A percentile compares a stretch with the other conserved stretches of the same genome.
Evolutionary conservation across 2,888 invertebrate species (phyloP).

Genomic region (Mythimna impura): DNA sequence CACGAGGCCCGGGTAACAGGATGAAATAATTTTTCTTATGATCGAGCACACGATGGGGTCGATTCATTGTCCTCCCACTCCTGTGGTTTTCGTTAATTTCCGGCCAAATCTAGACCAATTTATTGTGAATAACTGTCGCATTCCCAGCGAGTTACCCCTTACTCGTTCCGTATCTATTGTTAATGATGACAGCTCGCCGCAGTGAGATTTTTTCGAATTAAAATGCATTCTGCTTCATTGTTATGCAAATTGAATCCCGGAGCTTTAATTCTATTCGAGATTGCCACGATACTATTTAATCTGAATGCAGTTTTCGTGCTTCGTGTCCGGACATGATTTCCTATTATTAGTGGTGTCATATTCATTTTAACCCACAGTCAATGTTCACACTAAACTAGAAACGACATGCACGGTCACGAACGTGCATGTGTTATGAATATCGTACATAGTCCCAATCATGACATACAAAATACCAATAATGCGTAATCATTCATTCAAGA

Average conservation of each 20-base stretch:
- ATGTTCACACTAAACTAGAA: constrained; percentile 46
- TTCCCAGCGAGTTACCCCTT: constrained; percentile 70
- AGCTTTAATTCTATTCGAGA: constrained; percentile 64
- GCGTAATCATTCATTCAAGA: constrained; percentile 24
- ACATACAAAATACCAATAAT: constrained; percentile 24
- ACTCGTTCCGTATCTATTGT: constrained; percentile 74
- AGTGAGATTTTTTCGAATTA: constrained; percentile 74
- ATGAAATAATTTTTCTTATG: constrained; percentile 81
- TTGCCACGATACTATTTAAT: constrained; percentile 55
- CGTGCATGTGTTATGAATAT: constrained; percentile 32
- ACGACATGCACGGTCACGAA: constrained; percentile 70
- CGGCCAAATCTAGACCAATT: constrained; percentile 80
- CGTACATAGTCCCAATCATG: constrained; percentile 22
- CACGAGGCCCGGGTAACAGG: constrained; percentile 73
- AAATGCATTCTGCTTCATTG: constrained; percentile 75
- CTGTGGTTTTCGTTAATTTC: constrained; percentile 80
- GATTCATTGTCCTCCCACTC: constrained; percentile 78
- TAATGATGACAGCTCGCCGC: constrained; percentile 61
- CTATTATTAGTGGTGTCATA: constrained; percentile 58
- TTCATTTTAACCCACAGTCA: constrained; percentile 51
- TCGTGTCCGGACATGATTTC: constrained; percentile 67
- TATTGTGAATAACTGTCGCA: constrained; percentile 73
- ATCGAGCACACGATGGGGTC: constrained; percentile 75
- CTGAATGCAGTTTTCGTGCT: constrained; percentile 41
- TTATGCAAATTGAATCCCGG: constrained; percentile 75